A percentile compares a stretch with the other conserved stretches of the same genome.
Conservation (phyloP, 2,113 vertebrate genomes). For the Lasiurus borealis region DNA sequence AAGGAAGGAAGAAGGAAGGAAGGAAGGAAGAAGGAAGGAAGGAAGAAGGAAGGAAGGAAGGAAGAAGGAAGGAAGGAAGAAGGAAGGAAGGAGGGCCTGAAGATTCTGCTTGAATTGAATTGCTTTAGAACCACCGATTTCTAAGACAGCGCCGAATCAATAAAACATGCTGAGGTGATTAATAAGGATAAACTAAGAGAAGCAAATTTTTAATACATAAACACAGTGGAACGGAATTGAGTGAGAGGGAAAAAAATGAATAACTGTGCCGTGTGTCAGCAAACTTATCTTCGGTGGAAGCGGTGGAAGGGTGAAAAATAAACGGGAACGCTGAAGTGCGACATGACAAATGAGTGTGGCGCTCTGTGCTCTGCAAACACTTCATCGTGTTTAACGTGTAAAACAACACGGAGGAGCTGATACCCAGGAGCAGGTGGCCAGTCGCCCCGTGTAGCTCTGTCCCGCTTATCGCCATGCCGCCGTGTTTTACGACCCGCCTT, state of each 20-base stretch:
- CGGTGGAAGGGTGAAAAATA: background rate
- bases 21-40: too few species aligned
- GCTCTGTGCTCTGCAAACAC: conserved; percentile 60
- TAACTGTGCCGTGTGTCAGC: background rate
- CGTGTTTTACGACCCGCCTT: background rate
- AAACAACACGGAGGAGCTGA: background rate
- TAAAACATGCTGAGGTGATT: background rate
- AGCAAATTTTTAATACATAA: conserved; percentile 14
- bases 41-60: too few species aligned
- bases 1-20: too few species aligned
- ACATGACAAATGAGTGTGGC: conserved; percentile 59
- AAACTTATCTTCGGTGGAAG: conserved; percentile 46
- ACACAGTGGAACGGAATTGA: conserved; percentile 4
- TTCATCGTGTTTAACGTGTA: conserved; percentile 36
- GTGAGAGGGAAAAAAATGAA: conserved; percentile 34
- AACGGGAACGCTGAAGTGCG: conserved; percentile 22
- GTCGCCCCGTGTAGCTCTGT: background rate
- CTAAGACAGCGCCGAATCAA: background rate
- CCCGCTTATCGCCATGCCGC: background rate
- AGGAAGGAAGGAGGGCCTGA: too few species aligned
- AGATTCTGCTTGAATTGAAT: too few species aligned
- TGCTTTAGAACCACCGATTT: background rate
- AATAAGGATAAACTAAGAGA: conserved; percentile 29
- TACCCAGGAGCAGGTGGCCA: background rate
- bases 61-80: too few species aligned